Evolutionary conservation across 1,140 invertebrate species (phyloP).

Genomic region (Phymorhynchus buccinoides): DNA sequence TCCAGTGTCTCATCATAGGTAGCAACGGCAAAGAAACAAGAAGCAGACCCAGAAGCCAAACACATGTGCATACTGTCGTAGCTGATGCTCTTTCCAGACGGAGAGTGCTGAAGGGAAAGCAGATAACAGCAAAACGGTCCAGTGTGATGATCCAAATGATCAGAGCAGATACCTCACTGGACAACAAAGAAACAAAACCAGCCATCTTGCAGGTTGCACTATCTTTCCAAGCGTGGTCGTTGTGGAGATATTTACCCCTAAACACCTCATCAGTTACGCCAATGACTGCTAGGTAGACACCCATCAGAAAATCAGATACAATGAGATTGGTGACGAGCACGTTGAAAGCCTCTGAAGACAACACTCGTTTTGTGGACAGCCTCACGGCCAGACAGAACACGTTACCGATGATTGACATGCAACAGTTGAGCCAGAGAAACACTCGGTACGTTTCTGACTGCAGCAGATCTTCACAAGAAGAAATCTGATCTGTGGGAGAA

Average conservation of each 20-base stretch:
- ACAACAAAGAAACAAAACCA: neutral
- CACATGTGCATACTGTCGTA: neutral
- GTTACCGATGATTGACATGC: too few relatives aligned
- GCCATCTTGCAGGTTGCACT: neutral
- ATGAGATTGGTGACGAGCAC: neutral
- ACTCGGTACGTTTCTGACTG: neutral
- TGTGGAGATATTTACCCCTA: neutral
- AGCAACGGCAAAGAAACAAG: neutral
- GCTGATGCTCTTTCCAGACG: neutral
- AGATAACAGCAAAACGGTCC: neutral
- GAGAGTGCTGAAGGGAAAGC: neutral
- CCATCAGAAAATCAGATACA: slow-evolving; percentile 4
- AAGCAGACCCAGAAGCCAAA: neutral
- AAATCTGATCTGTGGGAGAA: neutral
- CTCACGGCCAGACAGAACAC: neutral
- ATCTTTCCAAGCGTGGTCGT: neutral
- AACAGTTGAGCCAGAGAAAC: neutral
- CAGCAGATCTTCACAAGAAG: neutral
- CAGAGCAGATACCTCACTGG: neutral
- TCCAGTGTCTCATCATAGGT: neutral
- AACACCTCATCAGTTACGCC: neutral
- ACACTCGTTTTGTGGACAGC: neutral
- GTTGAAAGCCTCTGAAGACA: neutral
- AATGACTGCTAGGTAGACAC: neutral
- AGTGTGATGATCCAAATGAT: neutral